Evolutionary conservation across 2,888 invertebrate species (phyloP), one percentile per base, ranked within the genome.

Genomic region (Drosophila paranaensis): DNA sequence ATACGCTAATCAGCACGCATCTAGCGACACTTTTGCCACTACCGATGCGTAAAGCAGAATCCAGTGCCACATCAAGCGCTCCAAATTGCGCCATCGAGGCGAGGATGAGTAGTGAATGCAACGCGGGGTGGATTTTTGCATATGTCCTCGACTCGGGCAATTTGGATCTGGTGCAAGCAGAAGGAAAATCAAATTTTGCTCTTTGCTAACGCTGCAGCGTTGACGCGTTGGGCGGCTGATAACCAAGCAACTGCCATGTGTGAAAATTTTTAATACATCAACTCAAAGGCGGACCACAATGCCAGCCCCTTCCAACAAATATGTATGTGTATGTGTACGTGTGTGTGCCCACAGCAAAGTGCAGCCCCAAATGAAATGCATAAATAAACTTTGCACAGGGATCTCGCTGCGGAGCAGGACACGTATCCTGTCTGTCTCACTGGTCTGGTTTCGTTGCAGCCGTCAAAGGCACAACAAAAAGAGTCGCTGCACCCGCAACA

Each of bases 251-350:
- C 82, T 89, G 88, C 86, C 90, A 89, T 79, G 86, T 90, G 86
- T 80, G 80, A 88, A 90, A 80, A 85, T 80, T 90, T 86, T 86
- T 86, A 86, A 86, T 86, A 86, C 80, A 86, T 86, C 86, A 86
- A 89, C 84, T 83, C 87, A 86, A 84, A 84, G 71, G 76, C 71
- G 76, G 71, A 71, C 75, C 83, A 75, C 82, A 87, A 56, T 69
- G 48, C 48, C 51, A 42, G 54, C 51, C 43, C 45, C 6, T 48
- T 13, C 53, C 25, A 42, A 14, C 51, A 54, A 46, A 20, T 14
- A 1, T 9, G 53, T 37, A 16, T 25, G 37, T 20, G 14, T 14
- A 14, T 13, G 25, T 20, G 37, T 37, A n/a, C 27, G 37, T 16
- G 53, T 45, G 51, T 45, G 27, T 62, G 60, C 55, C 60, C 71